Conservation (phyloP, 1,140 invertebrate species). For the Psilanteris sp. region DNA sequence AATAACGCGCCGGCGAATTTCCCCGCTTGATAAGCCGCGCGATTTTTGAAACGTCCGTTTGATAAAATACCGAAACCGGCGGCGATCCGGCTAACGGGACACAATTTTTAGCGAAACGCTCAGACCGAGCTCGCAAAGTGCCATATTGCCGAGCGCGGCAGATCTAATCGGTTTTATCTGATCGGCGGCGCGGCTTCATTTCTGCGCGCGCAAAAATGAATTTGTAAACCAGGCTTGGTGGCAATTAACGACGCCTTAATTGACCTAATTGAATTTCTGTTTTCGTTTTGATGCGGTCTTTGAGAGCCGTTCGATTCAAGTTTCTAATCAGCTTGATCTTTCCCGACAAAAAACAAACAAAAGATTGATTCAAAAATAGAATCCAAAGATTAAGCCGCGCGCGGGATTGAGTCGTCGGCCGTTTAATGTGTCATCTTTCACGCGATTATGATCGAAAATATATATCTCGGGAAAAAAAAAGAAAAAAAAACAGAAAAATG, state of each 20-base stretch:
- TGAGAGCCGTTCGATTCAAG: neutral
- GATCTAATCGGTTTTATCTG: slow-evolving; percentile 2
- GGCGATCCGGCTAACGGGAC: slow-evolving; percentile 7
- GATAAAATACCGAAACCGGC: slow-evolving; percentile 15
- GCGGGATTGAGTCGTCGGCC: no score
- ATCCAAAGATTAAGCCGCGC: slow-evolving; percentile 8
- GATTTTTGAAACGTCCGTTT: neutral
- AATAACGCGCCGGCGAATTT: slow-evolving; percentile 1
- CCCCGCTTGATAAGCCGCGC: neutral
- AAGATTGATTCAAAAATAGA: neutral
- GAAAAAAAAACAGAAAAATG: no score
- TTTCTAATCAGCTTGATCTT: slow-evolving; percentile 3
- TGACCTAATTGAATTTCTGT: slow-evolving; percentile 11
- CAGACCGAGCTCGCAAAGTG: no score
- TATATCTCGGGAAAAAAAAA: no score
- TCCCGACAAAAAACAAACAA: neutral
- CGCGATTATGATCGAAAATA: no score
- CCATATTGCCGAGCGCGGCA: neutral
- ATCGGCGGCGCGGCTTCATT: neutral
- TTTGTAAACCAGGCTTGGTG: neutral
- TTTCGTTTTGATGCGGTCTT: neutral
- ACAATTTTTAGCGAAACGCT: no score
- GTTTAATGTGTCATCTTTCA: no score
- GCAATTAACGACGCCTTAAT: slow-evolving; percentile 9
- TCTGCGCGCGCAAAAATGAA: neutral